A percentile compares a stretch with the other conserved stretches of the same genome.
phyloP scores from a whole-genome alignment of 2,113 vertebrate species.

The Dendrocopos noguchii region DNA sequence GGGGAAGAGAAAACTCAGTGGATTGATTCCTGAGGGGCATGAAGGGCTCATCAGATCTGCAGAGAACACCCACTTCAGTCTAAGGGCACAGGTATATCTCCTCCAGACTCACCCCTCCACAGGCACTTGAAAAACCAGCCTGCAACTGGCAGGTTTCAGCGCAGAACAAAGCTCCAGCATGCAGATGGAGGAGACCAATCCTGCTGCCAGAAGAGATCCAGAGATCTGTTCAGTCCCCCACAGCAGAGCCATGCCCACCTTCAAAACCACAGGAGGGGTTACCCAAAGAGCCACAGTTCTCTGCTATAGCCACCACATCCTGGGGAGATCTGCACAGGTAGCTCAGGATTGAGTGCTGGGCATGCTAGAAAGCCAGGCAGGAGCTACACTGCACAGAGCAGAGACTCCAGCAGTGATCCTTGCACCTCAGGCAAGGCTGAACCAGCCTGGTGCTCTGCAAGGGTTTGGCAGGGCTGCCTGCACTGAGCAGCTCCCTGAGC shows the following conservation, averaged over 20 bases:
- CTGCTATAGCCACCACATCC: background rate
- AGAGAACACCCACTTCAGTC: conserved; percentile 34
- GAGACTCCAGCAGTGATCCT: background rate
- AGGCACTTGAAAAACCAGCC: background rate
- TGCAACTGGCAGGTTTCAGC: background rate
- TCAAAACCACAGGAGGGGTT: background rate
- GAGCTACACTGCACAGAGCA: background rate
- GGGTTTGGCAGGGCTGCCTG: background rate
- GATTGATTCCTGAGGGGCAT: background rate
- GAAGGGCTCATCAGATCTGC: conserved; percentile 7
- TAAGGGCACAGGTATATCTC: background rate
- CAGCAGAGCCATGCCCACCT: background rate
- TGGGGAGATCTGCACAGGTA: background rate
- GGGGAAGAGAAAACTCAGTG: background rate
- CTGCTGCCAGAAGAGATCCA: background rate
- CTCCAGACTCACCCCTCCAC: conserved; percentile 27
- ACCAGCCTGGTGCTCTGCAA: background rate
- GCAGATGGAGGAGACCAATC: conserved; percentile 9
- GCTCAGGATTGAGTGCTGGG: rapidly evolving
- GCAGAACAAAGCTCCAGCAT: background rate
- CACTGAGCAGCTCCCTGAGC: background rate
- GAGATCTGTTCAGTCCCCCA: background rate
- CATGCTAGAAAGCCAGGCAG: background rate
- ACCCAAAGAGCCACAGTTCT: background rate
- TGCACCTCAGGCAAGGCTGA: background rate